These are phyloP conservation scores for Drosophila kanapiae DNA, from an alignment of 1,140 invertebrate species.

Conservation along the genomic window DNA sequence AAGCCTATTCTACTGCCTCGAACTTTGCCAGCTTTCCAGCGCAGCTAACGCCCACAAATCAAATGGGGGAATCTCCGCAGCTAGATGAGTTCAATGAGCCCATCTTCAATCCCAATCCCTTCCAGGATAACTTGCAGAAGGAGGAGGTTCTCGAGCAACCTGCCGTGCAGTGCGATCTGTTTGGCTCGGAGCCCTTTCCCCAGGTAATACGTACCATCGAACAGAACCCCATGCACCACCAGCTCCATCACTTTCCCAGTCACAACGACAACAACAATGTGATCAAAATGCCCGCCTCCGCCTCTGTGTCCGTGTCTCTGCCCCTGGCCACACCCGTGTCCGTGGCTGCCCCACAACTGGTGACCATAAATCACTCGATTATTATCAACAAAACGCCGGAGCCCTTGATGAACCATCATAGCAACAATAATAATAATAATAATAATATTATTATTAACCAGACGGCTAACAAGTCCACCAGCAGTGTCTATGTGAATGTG, in stretches of 20 bases:
- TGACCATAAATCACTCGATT: constrained; percentile 84
- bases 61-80: constrained; percentile 26
- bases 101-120: constrained; percentile 84
- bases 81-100: constrained; percentile 84
- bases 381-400: constrained; percentile 84
- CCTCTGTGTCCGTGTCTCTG: constrained; percentile 20
- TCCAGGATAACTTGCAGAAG: constrained; percentile 36
- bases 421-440: constrained; percentile 23
- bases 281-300: constrained; percentile 55
- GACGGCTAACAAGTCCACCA: constrained; percentile 38
- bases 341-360: constrained; percentile 57
- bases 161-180: constrained; percentile 84
- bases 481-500: constrained; percentile 78
- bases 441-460: constrained; percentile 31
- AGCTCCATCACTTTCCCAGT: constrained; percentile 68
- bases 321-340: constrained; percentile 32
- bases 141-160: constrained; percentile 30
- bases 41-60: constrained; percentile 37
- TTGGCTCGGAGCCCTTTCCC: constrained; percentile 87
- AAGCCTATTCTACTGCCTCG: constrained; percentile 18
- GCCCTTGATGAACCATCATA: constrained; percentile 48
- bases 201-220: constrained; percentile 81
- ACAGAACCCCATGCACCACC: constrained; percentile 48
- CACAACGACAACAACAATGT: constrained; percentile 63
- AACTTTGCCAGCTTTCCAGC: constrained; percentile 75